Percentiles rank a stretch among this genome's conserved stretches.
phyloP scores from a whole-genome alignment of 2,888 invertebrate genomes.

The Mamestra brassicae region DNA sequence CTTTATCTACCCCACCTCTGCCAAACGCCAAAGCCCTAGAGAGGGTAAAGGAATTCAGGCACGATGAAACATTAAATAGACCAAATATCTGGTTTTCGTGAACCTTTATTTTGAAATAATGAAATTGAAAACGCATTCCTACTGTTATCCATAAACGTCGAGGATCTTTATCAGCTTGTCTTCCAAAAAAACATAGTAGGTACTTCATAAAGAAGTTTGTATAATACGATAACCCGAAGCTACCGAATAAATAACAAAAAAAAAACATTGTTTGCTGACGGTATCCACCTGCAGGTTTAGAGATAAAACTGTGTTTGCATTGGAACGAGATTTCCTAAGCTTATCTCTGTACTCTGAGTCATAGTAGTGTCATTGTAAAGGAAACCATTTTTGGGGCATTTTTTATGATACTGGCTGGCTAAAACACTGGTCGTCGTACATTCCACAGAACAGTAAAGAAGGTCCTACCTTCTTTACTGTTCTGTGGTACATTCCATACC shows the following conservation, averaged over 20 bases:
- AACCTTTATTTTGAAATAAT: background rate
- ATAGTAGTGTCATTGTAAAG: constrained; percentile 14
- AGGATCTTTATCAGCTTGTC: constrained; percentile 4
- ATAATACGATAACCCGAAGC: constrained; percentile 28
- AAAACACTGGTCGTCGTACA: background rate
- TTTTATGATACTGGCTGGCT: background rate
- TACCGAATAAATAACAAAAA: constrained; percentile 40
- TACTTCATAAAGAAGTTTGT: constrained; percentile 10
- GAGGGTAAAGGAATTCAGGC: background rate
- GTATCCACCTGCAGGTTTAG: constrained; percentile 36
- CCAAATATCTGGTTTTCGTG: background rate
- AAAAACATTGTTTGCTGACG: constrained; percentile 45
- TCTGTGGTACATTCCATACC: background rate
- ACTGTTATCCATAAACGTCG: background rate
- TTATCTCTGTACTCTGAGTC: constrained; percentile 52
- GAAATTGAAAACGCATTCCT: background rate
- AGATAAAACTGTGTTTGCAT: constrained; percentile 60
- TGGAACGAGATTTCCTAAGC: constrained; percentile 53
- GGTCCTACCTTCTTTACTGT: too few species aligned
- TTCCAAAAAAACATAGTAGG: constrained; percentile 12
- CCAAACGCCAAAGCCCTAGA: background rate
- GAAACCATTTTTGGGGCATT: constrained; percentile 10
- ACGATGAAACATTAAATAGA: too few species aligned
- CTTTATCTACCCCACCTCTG: background rate
- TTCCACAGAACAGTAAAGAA: too few species aligned